Evolutionary conservation across 2,797 vertebrate species (phyloP).

Genomic region (Craterocephalus amniculus): DNA sequence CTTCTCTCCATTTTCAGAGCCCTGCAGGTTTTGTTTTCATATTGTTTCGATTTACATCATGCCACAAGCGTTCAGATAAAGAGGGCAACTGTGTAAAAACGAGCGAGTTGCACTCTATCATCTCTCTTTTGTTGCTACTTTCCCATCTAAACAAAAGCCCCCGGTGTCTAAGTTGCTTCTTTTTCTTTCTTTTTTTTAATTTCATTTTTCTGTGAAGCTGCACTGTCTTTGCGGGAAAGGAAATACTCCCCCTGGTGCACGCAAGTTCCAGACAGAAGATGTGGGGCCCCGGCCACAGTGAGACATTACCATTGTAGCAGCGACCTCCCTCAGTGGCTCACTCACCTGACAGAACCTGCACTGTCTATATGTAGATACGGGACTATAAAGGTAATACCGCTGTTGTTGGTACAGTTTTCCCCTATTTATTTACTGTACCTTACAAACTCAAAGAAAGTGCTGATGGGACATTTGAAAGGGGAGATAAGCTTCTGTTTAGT

Average conservation of each 20-base stretch:
- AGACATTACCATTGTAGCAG: conserved; percentile 8
- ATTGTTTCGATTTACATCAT: conserved; percentile 17
- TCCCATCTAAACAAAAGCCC: conserved; percentile 32
- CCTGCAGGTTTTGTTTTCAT: conserved; percentile 34
- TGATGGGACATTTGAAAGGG: conserved; percentile 49
- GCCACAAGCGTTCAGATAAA: conserved; percentile 30
- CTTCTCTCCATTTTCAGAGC: conserved; percentile 19
- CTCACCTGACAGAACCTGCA: conserved; percentile 24
- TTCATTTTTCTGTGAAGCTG: conserved; percentile 8
- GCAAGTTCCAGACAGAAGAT: conserved; percentile 30
- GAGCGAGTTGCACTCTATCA: conserved; percentile 21
- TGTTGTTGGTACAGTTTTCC: conserved; percentile 55
- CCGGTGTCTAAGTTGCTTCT: conserved; percentile 20
- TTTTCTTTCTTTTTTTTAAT: neutral
- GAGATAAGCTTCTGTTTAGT: conserved; percentile 39
- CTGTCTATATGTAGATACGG: conserved; percentile 17
- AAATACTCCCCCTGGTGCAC: conserved; percentile 48
- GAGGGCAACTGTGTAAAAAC: conserved; percentile 47
- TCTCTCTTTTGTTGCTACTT: conserved; percentile 23
- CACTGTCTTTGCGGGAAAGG: conserved; percentile 49
- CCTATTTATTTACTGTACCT: conserved; percentile 58
- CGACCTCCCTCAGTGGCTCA: conserved; percentile 4
- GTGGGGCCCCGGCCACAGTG: conserved; percentile 30
- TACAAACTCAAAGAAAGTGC: conserved; percentile 62
- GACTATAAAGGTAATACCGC: conserved; percentile 31